Conservation (phyloP, 2,113 vertebrate genomes). For the rabbit (Oryctolagus cuniculus) region mOryCun1.1 NC_091448.1:11445501-11446000, state of each 20-base stretch:
- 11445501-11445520: too few species aligned
- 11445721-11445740: conserved; percentile 13
- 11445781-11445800: neutral
- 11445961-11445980: neutral
- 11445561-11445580: too few species aligned
- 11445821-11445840: neutral
- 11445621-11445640: too few species aligned
- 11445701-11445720: neutral
- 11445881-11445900: rapidly evolving
- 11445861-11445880: neutral
- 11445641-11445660: neutral
- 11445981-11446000: conserved; percentile 34
- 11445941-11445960: neutral
- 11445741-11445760: conserved; percentile 26
- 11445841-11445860: neutral
- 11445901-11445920: neutral
- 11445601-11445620: too few species aligned
- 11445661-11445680: neutral
- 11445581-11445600: too few species aligned
- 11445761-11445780: neutral
- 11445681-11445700: neutral
- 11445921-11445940: neutral
- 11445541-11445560: too few species aligned
- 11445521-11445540: too few species aligned
- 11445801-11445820: conserved; percentile 1